Evolutionary conservation across 2,797 vertebrate genomes (phyloP), one percentile per base, ranked within the genome.

Genomic region (Acropternis orthonyx): DNA sequence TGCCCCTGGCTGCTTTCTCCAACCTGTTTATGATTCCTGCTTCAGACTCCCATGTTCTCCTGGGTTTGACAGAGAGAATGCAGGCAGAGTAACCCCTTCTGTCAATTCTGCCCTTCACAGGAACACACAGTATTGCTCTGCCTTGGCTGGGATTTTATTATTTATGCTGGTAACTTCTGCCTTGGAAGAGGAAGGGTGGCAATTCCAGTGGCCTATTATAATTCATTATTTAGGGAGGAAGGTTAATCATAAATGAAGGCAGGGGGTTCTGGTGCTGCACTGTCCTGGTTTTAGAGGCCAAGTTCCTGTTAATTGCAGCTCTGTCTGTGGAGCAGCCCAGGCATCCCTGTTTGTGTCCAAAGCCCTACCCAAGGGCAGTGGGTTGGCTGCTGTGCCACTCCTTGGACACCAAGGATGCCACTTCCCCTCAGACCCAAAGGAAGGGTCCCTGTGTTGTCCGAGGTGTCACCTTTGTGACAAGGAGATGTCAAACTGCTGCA

Each of bases 371-470:
- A 39, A 27, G 56, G 56, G 22, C 55, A 56, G n/a, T 15, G 34
- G 34, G 23, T 36, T 85, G 61, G 49, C 44, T 44, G 26, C 9
- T 36, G 8, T 66, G 44, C 12, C 12, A 49, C 32, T 18, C n/a
- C 32, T 88, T 1, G 6, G 32, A 19, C 55, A 82, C 44, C 43
- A 41, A 3, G 39, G 27, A 30, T n/a, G 17, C 0, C 0, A 61
- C 17, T 37, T 80, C 55, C 63, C 65, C 36, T 49, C 59, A 54
- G 65, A 58, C 24, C 30, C 16, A 63, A 72, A 58, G 13, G 30
- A 72, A 69, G 7, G 43, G 21, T 22, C 54, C 69, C 72, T 85
- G 34, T 46, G 49, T 48, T 68, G 37, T 58, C 34, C 61, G 55
- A 67, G 21, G 6, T 4, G 1, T 24, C 43, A 36, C 43, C 36